Base-by-base conservation (phyloP, 53 echinoderm and acorn worm genomes). In the Patiria pectinifera region DNA sequence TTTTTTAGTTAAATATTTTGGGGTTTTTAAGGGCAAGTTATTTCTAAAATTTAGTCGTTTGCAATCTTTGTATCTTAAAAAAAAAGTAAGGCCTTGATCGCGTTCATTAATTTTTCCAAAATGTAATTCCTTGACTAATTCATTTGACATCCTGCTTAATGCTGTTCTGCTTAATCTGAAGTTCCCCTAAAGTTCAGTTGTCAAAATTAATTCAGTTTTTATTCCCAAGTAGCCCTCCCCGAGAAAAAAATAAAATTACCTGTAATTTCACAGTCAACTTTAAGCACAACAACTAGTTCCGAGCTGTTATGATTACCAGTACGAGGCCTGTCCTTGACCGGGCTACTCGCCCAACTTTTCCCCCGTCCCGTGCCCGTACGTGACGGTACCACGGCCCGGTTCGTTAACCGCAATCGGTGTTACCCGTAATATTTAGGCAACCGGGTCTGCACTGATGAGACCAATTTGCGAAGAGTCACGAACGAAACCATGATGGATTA, bases 401-500 rank as follows among this genome's bases (percentile, higher is more conserved):
- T 25, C 87, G 6, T 26, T 87, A 43, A 87, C 87, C 60, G 87
- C 87, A 78, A 49, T 78, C 49, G 45, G 82, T 8, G 18, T 78
- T 45, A 87, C 26, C 61, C 76, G 87, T 87, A 87, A 87, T 87
- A 87, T 87, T 87, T 87, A 62, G 87, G 87, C 75, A 87, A 87
- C 76, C 11, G 8, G 87, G 62, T 4, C 18, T 8, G 3, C 14
- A 35, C 25, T 76, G 10, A 87, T 87, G 71, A 71, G 76, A 24
- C 11, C 11, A 87, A 87, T 61, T 11, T 15, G 9, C 87, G 16
- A 14, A 19, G 77, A 87, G 59, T 48, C 87, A 87, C 87, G 87
- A 60, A 87, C 87, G 16, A 78, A 43, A 77, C 87, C 61, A 87
- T 87, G 76, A 87, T 87, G 18, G 86, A 75, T 53, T 49, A 11